Percentiles rank a stretch among this genome's conserved stretches.
phyloP scores from a whole-genome alignment of 2,888 invertebrate species.

The Pandemis cinnamomeana region DNA sequence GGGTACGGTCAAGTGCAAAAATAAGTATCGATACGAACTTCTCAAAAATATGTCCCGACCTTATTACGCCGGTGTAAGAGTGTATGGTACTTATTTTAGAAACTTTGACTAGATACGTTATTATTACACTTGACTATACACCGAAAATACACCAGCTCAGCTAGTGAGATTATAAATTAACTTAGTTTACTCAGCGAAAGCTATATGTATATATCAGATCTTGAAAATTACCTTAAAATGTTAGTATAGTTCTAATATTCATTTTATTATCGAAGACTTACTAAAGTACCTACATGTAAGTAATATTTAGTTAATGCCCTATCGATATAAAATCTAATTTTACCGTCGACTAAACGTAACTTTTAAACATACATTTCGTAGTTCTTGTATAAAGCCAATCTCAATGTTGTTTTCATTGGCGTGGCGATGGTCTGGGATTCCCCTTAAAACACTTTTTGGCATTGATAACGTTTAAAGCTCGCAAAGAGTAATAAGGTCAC shows the following conservation, averaged over 20 bases:
- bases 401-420: neutral
- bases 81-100: too few species aligned
- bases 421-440: conserved; percentile 15
- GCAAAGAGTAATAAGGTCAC: conserved; percentile 6
- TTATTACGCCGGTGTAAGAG: too few species aligned
- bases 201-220: conserved; percentile 9
- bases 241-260: neutral
- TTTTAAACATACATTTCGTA: neutral
- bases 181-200: conserved; percentile 4
- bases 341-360: neutral
- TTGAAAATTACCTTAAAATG: neutral
- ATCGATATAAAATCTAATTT: conserved; percentile 8
- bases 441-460: conserved; percentile 5
- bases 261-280: conserved; percentile 17
- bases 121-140: neutral
- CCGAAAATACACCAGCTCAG: neutral
- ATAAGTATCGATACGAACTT: too few species aligned
- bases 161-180: conserved; percentile 15
- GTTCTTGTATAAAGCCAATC: neutral
- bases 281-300: neutral
- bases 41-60: too few species aligned
- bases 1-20: too few species aligned
- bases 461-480: conserved; percentile 19
- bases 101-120: too few species aligned
- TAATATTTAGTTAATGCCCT: conserved; percentile 24